Conservation (phyloP, 2,113 vertebrate species). For the Jaculus jaculus region DNA sequence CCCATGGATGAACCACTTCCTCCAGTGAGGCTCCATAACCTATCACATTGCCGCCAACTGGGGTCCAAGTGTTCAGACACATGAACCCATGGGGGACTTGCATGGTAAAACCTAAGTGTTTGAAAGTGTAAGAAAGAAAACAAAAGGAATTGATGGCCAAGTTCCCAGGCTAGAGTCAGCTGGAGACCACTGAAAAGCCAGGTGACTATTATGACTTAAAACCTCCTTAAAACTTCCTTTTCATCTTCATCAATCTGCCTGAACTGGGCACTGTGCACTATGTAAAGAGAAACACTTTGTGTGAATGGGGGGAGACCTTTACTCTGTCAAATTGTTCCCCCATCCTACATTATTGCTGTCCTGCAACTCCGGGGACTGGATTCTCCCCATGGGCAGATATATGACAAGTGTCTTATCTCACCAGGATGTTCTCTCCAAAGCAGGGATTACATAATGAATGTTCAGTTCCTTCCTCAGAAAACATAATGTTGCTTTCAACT, state of each 20-base stretch:
- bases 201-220: background rate
- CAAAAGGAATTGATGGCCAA: background rate
- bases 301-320: background rate
- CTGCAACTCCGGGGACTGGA: background rate
- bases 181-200: background rate
- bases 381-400: slow-evolving; percentile 3
- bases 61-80: too few relatives aligned
- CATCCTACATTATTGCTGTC: background rate
- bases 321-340: background rate
- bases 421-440: slow-evolving; percentile 65
- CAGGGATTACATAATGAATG: slow-evolving; percentile 38
- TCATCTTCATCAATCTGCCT: background rate
- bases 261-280: background rate
- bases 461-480: slow-evolving; percentile 38
- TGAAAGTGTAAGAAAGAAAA: too few relatives aligned
- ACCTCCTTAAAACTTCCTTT: background rate
- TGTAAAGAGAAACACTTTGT: background rate
- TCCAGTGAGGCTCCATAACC: background rate
- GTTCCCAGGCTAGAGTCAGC: background rate
- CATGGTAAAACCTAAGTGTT: too few relatives aligned
- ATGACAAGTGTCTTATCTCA: slow-evolving; percentile 27
- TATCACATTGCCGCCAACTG: too few relatives aligned
- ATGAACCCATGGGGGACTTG: too few relatives aligned
- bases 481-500: slow-evolving; percentile 66
- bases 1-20: background rate